Evolutionary conservation across 2,113 vertebrate genomes (phyloP).

Genomic region (Leucosticte australis): DNA sequence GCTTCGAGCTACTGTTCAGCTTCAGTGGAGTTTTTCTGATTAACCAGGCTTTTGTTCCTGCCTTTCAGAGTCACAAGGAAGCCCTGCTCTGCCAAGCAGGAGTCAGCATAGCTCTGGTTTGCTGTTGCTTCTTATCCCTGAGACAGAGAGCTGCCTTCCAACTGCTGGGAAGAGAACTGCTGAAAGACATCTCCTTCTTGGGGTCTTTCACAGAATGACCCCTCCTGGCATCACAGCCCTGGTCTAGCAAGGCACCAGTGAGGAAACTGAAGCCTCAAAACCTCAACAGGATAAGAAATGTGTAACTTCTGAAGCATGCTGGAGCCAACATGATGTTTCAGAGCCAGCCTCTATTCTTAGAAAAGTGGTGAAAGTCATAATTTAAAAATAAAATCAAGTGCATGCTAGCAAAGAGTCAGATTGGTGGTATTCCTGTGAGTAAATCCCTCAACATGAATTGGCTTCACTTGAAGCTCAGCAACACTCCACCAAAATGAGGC

Average conservation of each 20-base stretch:
- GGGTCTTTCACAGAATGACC: neutral
- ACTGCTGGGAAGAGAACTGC: neutral
- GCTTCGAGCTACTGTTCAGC: neutral
- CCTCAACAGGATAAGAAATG: neutral
- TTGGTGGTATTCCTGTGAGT: neutral
- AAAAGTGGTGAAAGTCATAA: neutral
- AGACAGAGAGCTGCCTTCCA: neutral
- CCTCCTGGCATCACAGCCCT: neutral
- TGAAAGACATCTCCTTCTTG: neutral
- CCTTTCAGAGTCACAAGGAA: neutral
- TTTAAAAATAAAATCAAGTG: conserved; percentile 16
- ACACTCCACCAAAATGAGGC: neutral
- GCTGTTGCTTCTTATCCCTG: accelerated
- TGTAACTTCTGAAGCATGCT: neutral
- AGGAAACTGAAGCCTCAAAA: neutral
- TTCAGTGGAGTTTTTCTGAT: neutral
- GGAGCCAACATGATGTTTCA: accelerated
- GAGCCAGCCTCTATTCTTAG: conserved; percentile 35
- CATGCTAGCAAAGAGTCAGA: neutral
- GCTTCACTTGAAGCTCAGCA: neutral
- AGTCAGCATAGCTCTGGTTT: neutral
- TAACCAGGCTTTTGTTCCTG: neutral
- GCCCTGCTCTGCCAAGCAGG: neutral
- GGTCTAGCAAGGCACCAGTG: neutral
- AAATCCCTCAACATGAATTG: neutral